Conservation (phyloP, 2,797 vertebrate species). For the Rhinichthys osculus region DNA sequence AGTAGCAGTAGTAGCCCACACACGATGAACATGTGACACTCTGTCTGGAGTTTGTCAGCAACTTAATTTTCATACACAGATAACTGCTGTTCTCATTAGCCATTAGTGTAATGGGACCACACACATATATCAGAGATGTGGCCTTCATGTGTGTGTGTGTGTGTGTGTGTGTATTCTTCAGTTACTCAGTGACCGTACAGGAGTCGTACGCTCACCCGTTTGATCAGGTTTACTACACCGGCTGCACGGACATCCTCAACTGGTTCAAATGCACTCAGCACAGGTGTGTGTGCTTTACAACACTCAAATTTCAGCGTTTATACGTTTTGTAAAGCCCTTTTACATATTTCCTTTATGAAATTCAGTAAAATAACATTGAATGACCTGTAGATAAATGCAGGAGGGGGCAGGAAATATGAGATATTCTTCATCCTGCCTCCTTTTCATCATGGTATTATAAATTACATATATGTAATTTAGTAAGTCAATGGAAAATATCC, state of each 20-base stretch:
- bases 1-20: slow-evolving; percentile 11
- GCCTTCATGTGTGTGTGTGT: neutral
- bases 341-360: neutral
- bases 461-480: no score
- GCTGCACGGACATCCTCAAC: slow-evolving; percentile 94
- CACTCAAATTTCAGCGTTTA: neutral
- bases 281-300: slow-evolving; percentile 80
- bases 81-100: slow-evolving; percentile 40
- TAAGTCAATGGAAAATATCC: no score
- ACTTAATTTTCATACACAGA: slow-evolving; percentile 3
- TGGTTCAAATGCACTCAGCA: slow-evolving; percentile 98
- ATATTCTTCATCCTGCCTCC: no score
- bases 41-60: neutral
- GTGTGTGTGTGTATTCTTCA: slow-evolving; percentile 66
- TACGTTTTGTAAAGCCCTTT: neutral
- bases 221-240: slow-evolving; percentile 96
- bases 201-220: slow-evolving; percentile 94
- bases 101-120: slow-evolving; percentile 56
- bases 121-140: slow-evolving; percentile 13
- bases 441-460: no score
- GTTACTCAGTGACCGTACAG: slow-evolving; percentile 93
- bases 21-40: neutral
- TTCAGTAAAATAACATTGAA: neutral
- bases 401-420: no score
- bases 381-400: neutral